A percentile compares a stretch with the other conserved stretches of the same genome.
phyloP scores from a whole-genome alignment of 2,797 vertebrate genomes.

The Rhinichthys osculus region DNA sequence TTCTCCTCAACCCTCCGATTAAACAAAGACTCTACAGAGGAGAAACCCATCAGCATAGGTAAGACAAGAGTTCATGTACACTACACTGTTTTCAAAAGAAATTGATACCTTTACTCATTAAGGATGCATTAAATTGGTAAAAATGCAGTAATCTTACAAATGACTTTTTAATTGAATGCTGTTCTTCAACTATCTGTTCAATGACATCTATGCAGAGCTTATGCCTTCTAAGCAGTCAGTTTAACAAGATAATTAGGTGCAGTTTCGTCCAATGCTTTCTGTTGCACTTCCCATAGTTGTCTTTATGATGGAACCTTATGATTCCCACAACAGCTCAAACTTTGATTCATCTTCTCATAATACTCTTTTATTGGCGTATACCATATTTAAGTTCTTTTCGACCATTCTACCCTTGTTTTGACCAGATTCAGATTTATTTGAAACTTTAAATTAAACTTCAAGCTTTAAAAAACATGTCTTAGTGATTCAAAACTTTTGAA shows the following conservation, averaged over 20 bases:
- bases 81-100: background rate
- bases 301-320: background rate
- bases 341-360: background rate
- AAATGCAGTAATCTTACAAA: background rate
- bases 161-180: too few species aligned
- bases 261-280: constrained; percentile 1
- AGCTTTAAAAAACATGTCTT: background rate
- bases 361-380: background rate
- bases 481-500: background rate
- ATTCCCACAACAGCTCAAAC: background rate
- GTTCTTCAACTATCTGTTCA: background rate
- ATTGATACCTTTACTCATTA: background rate
- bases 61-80: background rate
- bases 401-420: background rate
- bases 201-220: background rate
- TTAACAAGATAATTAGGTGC: background rate
- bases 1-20: constrained; percentile 98
- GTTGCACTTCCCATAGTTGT: constrained; percentile 13
- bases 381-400: background rate
- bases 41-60: background rate
- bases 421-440: too few species aligned
- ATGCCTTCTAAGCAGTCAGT: background rate
- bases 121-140: background rate
- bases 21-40: constrained; percentile 89
- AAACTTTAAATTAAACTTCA: background rate